Percentiles rank a stretch among this genome's conserved stretches.
phyloP scores from a whole-genome alignment of 1,140 invertebrate species.

The Anthonomus grandis region DNA sequence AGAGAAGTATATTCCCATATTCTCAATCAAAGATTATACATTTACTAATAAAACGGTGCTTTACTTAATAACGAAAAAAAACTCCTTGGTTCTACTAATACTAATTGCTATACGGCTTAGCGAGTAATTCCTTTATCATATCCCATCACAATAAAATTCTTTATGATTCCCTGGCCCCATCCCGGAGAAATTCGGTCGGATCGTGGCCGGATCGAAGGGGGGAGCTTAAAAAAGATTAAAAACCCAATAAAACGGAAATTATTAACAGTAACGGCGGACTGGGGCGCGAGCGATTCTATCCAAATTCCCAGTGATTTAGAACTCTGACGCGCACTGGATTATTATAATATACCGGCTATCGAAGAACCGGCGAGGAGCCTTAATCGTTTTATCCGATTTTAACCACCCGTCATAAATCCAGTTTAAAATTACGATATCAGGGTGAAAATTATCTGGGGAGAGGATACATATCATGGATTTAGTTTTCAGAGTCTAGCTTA shows the following conservation, averaged over 20 bases:
- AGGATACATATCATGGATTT: too few species aligned
- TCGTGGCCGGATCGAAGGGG: too few species aligned
- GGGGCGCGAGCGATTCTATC: constrained; percentile 18
- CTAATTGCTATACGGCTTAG: too few species aligned
- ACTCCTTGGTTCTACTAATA: too few species aligned
- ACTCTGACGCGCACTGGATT: constrained; percentile 12
- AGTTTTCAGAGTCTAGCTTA: too few species aligned
- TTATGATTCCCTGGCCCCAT: neutral
- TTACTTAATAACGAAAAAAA: too few species aligned
- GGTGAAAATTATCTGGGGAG: too few species aligned
- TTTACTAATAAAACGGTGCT: too few species aligned
- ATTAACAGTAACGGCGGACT: constrained; percentile 6
- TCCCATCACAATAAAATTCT: too few species aligned
- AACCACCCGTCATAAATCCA: constrained; percentile 13
- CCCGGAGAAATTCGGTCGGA: neutral
- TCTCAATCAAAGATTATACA: too few species aligned
- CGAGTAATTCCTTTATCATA: too few species aligned
- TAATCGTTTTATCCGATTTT: constrained; percentile 25
- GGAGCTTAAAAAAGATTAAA: constrained; percentile 24
- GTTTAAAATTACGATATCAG: constrained; percentile 6
- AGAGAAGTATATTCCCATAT: too few species aligned
- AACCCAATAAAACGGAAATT: constrained; percentile 23
- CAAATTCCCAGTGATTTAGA: constrained; percentile 25
- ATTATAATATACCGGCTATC: constrained; percentile 22
- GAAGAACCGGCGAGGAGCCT: constrained; percentile 13